A percentile compares a stretch with the other conserved stretches of the same genome.
phyloP scores from a whole-genome alignment of 2,888 invertebrate species.

The Lapara coniferarum region DNA sequence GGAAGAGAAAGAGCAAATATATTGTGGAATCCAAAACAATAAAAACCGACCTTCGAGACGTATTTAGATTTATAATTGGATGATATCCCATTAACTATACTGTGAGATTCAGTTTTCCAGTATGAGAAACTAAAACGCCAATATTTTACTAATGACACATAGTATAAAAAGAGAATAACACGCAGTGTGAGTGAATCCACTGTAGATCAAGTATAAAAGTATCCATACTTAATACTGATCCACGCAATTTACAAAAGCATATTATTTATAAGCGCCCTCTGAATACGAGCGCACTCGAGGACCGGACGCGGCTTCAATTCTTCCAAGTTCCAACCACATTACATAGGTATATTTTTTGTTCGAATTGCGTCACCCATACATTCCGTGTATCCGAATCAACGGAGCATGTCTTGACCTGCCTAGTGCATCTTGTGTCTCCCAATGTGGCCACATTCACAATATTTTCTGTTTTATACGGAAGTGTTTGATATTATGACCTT shows the following conservation, averaged over 20 bases:
- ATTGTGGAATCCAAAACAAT: too few relatives aligned
- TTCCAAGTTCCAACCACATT: constrained; percentile 14
- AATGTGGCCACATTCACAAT: background rate
- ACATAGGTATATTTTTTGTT: constrained; percentile 3
- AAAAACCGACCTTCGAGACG: too few relatives aligned
- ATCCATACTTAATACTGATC: background rate
- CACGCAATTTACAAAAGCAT: background rate
- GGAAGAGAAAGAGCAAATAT: too few relatives aligned
- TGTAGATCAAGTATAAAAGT: too few relatives aligned
- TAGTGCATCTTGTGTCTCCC: constrained; percentile 17
- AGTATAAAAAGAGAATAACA: too few relatives aligned
- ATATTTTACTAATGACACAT: too few relatives aligned
- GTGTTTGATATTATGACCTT: constrained; percentile 8
- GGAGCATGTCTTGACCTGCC: constrained; percentile 15
- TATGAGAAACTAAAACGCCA: too few relatives aligned
- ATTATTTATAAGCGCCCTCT: constrained; percentile 25
- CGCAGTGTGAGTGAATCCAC: too few relatives aligned
- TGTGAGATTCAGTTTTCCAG: too few relatives aligned
- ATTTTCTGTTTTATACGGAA: background rate
- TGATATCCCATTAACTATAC: too few relatives aligned
- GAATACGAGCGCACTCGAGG: constrained; percentile 28
- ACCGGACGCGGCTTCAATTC: constrained; percentile 23
- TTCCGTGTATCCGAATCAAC: constrained; percentile 18
- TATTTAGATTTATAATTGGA: too few relatives aligned
- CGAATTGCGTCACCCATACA: constrained; percentile 17